Evolutionary conservation across 1,140 invertebrate genomes (phyloP).

Genomic region (Heliothis subflexa): DNA sequence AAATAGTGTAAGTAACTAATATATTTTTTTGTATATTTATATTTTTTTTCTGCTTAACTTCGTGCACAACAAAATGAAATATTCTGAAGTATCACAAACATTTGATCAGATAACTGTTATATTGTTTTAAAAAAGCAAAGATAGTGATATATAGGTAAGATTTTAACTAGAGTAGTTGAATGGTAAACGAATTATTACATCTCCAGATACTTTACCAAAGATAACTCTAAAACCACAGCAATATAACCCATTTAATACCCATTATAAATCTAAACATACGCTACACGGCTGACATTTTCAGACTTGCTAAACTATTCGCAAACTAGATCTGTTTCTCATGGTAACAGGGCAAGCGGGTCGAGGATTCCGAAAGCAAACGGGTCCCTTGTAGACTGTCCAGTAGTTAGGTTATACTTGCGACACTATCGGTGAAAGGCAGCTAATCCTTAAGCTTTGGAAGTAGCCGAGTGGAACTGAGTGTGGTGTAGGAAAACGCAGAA

Average conservation of each 20-base stretch:
- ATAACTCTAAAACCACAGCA: no score
- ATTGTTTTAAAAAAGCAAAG: no score
- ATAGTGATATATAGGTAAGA: no score
- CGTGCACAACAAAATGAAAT: no score
- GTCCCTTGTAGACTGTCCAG: conserved; percentile 16
- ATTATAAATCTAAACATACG: conserved; percentile 3
- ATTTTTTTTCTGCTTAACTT: no score
- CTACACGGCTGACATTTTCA: conserved; percentile 19
- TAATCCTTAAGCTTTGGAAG: conserved; percentile 30
- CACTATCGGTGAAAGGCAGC: conserved; percentile 29
- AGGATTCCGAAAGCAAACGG: conserved; percentile 35
- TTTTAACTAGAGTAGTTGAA: no score
- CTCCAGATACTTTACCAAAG: no score
- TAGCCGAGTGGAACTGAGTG: conserved; percentile 13
- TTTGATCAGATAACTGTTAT: no score
- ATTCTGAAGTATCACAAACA: no score
- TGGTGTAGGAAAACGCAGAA: background rate
- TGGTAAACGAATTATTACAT: no score
- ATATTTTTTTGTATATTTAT: no score
- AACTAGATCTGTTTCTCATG: conserved; percentile 28
- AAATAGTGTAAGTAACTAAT: no score
- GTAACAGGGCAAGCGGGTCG: conserved; percentile 11
- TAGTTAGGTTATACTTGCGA: conserved; percentile 16
- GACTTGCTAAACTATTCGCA: background rate
- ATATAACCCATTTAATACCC: background rate